These are phyloP conservation scores for Scaptomyza tumidula DNA, from an alignment of 2,888 invertebrate species.

Conservation along the genomic window DNA sequence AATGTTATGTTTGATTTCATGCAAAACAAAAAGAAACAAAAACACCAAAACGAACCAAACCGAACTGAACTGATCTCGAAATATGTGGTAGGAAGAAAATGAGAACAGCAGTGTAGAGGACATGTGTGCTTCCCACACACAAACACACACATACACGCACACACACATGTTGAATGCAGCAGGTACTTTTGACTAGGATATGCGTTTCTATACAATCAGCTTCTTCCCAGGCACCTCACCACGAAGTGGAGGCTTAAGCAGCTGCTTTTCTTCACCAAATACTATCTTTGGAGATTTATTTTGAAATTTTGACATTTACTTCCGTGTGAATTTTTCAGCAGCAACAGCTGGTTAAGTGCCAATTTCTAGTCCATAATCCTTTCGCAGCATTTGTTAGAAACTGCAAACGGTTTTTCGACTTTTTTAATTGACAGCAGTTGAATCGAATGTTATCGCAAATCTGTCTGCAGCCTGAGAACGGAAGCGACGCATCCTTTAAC, in stretches of 20 bases:
- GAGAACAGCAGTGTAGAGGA: slow-evolving; percentile 12
- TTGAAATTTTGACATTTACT: slow-evolving; percentile 41
- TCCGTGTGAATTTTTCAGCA: slow-evolving; percentile 50
- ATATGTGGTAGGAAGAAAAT: slow-evolving; percentile 29
- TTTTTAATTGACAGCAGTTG: slow-evolving; percentile 59
- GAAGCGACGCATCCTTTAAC: slow-evolving; percentile 41
- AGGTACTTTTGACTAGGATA: slow-evolving; percentile 50
- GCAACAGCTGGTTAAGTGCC: slow-evolving; percentile 51
- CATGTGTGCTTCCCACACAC: slow-evolving; percentile 60
- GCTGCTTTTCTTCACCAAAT: slow-evolving; percentile 28
- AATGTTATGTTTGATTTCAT: slow-evolving; percentile 55
- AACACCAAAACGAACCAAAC: background rate
- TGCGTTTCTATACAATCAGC: slow-evolving; percentile 9
- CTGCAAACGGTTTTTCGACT: slow-evolving; percentile 13
- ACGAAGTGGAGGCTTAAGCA: slow-evolving; percentile 19
- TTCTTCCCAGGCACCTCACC: slow-evolving; percentile 38
- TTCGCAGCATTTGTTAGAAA: slow-evolving; percentile 63
- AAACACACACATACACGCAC: slow-evolving; percentile 1
- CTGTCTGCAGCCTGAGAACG: slow-evolving; percentile 40
- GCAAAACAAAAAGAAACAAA: slow-evolving; percentile 47
- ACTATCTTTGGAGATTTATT: slow-evolving; percentile 39
- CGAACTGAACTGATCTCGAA: slow-evolving; percentile 15
- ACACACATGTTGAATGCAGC: slow-evolving; percentile 27
- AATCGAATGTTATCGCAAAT: slow-evolving; percentile 29
- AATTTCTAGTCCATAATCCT: slow-evolving; percentile 62